Percentiles rank a stretch among this genome's conserved stretches.
These are phyloP conservation scores for Aepyceros melampus DNA, from an alignment of 2,113 vertebrate genomes.

Conservation along the genomic window DNA sequence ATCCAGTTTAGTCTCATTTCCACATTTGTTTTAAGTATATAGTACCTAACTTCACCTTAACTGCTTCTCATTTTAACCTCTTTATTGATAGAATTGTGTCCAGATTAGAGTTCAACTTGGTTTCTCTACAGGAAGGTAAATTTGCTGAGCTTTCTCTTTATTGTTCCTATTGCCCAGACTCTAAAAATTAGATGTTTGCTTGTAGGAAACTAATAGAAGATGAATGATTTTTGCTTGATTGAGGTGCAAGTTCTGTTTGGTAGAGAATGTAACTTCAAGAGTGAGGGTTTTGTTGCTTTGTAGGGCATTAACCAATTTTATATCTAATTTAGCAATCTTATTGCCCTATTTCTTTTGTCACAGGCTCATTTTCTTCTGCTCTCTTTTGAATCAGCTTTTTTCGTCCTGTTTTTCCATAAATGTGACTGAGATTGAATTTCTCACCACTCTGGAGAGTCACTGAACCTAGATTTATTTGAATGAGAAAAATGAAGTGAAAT, in stretches of 20 bases:
- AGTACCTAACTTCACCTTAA: neutral
- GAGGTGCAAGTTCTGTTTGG: neutral
- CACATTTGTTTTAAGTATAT: neutral
- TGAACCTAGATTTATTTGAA: slow-evolving; percentile 6
- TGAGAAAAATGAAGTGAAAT: neutral
- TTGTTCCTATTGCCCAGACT: neutral
- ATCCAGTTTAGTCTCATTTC: neutral
- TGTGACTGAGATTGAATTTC: slow-evolving; percentile 41
- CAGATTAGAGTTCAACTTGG: neutral
- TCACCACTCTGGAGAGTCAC: neutral
- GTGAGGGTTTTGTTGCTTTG: neutral
- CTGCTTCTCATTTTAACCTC: neutral
- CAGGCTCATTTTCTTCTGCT: neutral
- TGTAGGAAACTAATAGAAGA: neutral
- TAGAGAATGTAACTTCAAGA: neutral
- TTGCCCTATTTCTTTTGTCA: neutral
- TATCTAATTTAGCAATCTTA: neutral
- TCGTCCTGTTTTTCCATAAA: neutral
- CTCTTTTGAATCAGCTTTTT: neutral
- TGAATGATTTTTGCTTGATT: neutral
- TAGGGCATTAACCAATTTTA: neutral
- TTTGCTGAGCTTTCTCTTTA: neutral
- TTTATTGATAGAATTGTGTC: neutral
- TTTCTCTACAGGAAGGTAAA: neutral
- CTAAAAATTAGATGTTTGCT: neutral